These are phyloP conservation scores for Cynocephalus volans DNA, from an alignment of 2,113 vertebrate species.

Conservation along the genomic window DNA sequence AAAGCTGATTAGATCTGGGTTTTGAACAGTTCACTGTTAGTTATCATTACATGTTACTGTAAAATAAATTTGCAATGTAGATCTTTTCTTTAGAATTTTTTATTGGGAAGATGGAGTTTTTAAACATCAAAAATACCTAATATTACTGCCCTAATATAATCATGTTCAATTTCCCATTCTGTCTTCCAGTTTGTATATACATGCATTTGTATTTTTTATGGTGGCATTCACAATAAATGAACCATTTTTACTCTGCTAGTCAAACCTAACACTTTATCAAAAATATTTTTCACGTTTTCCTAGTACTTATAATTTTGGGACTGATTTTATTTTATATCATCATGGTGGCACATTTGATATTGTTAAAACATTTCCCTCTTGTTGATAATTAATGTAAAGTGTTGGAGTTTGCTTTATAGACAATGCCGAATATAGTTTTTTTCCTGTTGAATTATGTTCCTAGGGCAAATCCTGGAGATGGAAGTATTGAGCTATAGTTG, in stretches of 20 bases:
- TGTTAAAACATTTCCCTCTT: conserved; percentile 25
- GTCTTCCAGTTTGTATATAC: background rate
- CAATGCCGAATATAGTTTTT: background rate
- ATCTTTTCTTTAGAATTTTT: background rate
- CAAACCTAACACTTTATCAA: background rate
- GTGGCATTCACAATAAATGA: background rate
- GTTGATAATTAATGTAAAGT: background rate
- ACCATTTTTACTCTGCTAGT: background rate
- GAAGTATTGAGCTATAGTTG: background rate
- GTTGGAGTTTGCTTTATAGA: background rate
- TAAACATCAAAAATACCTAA: background rate
- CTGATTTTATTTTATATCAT: conserved; percentile 4
- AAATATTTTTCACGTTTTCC: background rate
- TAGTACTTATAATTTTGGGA: background rate
- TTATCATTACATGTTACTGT: background rate
- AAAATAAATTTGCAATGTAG: background rate
- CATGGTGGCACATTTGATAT: conserved; percentile 4
- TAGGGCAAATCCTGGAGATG: background rate
- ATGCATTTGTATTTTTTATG: background rate
- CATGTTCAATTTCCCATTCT: background rate
- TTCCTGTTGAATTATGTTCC: background rate
- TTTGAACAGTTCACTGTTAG: conserved; percentile 10
- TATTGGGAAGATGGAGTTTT: background rate
- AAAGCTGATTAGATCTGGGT: background rate
- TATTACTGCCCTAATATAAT: background rate